phyloP scores from a whole-genome alignment of 2,888 invertebrate genomes.

The Ashinkailepas kermadecensis region DNA sequence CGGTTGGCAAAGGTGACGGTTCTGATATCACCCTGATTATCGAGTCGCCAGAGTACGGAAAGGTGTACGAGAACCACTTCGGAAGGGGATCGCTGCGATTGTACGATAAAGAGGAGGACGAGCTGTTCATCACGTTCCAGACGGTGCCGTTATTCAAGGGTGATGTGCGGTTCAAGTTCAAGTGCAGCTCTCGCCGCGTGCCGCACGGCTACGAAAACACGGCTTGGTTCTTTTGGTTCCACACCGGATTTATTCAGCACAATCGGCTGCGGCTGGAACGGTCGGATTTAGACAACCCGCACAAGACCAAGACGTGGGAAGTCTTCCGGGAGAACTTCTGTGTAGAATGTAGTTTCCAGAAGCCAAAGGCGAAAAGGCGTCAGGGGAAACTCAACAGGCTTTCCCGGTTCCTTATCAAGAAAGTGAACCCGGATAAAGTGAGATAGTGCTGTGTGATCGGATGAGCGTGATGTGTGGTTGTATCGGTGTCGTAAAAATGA shows the following conservation, averaged over 20 bases:
- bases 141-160: not conserved
- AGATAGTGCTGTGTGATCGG: too few relatives aligned
- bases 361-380: not conserved
- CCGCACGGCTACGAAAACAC: constrained; percentile 47
- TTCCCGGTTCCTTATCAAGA: not conserved
- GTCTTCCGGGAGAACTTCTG: constrained; percentile 43
- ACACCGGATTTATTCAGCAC: constrained; percentile 45
- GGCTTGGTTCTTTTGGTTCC: constrained; percentile 49
- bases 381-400: not conserved
- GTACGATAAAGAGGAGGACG: not conserved
- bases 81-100: not conserved
- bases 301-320: constrained; percentile 45
- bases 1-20: constrained; percentile 45
- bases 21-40: constrained; percentile 43
- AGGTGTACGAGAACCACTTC: not conserved
- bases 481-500: too few relatives aligned
- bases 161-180: not conserved
- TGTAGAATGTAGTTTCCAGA: constrained; percentile 33
- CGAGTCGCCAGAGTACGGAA: constrained; percentile 27
- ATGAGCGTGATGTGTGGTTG: too few relatives aligned
- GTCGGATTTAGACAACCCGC: constrained; percentile 47
- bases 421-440: not conserved
- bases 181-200: constrained; percentile 35
- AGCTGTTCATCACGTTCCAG: constrained; percentile 4
- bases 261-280: constrained; percentile 42